A percentile compares a stretch with the other conserved stretches of the same genome.
These are phyloP conservation scores for Lacerta viridis DNA, from an alignment of 2,797 vertebrate genomes.

Conservation along the genomic window DNA sequence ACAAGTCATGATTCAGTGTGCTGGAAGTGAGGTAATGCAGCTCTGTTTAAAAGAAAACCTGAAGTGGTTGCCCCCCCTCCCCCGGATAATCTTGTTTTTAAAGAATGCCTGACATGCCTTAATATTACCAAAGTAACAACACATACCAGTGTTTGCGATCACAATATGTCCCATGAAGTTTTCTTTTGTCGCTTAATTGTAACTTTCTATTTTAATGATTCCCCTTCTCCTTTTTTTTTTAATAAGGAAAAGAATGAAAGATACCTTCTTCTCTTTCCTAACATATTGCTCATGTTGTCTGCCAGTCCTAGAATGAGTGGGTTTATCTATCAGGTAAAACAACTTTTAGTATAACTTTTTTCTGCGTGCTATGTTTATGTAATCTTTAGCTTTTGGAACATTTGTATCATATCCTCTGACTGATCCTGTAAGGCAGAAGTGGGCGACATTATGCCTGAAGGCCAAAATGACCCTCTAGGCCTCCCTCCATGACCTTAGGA, in stretches of 20 bases:
- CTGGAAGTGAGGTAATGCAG: conserved; percentile 90
- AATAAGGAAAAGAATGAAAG: conserved; percentile 96
- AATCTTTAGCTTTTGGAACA: neutral
- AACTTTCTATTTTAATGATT: conserved; percentile 24
- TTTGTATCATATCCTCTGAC: neutral
- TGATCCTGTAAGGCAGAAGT: neutral
- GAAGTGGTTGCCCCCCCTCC: neutral
- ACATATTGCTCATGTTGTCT: conserved; percentile 94
- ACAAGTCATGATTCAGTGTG: conserved; percentile 93
- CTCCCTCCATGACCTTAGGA: no score
- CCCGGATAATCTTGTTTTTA: neutral
- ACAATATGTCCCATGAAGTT: neutral
- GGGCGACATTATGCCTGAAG: no score
- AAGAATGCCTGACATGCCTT: neutral
- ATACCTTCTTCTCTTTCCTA: conserved; percentile 97
- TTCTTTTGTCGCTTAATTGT: conserved; percentile 36
- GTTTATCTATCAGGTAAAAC: conserved; percentile 96
- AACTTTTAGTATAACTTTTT: conserved; percentile 19
- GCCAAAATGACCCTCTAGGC: no score
- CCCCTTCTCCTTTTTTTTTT: conserved; percentile 34
- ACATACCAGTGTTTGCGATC: neutral
- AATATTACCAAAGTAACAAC: neutral
- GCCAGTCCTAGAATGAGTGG: conserved; percentile 98
- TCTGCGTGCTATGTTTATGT: neutral
- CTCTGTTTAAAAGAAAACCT: neutral